Evolutionary conservation across 2,888 invertebrate species (phyloP).

Genomic region (Hedya salicella): DNA sequence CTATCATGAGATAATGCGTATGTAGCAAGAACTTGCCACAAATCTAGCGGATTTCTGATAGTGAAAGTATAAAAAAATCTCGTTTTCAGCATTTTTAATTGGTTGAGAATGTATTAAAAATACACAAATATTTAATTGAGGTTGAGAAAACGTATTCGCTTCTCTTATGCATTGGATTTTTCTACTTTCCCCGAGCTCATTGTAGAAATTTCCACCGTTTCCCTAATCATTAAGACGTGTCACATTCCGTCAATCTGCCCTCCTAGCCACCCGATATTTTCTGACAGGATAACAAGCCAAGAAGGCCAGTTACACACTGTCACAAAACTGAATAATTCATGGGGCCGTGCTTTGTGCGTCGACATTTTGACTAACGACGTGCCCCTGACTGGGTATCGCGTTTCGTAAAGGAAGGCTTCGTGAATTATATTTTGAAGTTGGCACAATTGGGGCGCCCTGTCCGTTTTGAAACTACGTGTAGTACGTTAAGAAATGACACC

Average conservation of each 20-base stretch:
- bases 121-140: too few relatives aligned
- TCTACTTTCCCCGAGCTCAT: too few relatives aligned
- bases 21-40: too few relatives aligned
- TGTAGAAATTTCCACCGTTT: not conserved
- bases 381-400: constrained; percentile 47
- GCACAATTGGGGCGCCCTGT: constrained; percentile 1
- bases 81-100: too few relatives aligned
- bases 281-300: constrained; percentile 26
- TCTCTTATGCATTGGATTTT: too few relatives aligned
- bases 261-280: not conserved
- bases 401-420: constrained; percentile 14
- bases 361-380: constrained; percentile 62
- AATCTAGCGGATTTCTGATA: too few relatives aligned
- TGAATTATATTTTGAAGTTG: constrained; percentile 17
- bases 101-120: too few relatives aligned
- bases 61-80: too few relatives aligned
- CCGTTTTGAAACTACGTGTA: not conserved
- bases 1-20: too few relatives aligned
- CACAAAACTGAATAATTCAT: constrained; percentile 41
- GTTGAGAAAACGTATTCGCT: too few relatives aligned
- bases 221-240: constrained; percentile 3
- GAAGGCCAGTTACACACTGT: constrained; percentile 30
- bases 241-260: not conserved
- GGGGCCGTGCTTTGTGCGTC: constrained; percentile 49
- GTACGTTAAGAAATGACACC: not conserved